Evolutionary conservation across 2,888 invertebrate species (phyloP), one percentile per base, ranked within the genome.

Genomic region (Netelia virgata): DNA sequence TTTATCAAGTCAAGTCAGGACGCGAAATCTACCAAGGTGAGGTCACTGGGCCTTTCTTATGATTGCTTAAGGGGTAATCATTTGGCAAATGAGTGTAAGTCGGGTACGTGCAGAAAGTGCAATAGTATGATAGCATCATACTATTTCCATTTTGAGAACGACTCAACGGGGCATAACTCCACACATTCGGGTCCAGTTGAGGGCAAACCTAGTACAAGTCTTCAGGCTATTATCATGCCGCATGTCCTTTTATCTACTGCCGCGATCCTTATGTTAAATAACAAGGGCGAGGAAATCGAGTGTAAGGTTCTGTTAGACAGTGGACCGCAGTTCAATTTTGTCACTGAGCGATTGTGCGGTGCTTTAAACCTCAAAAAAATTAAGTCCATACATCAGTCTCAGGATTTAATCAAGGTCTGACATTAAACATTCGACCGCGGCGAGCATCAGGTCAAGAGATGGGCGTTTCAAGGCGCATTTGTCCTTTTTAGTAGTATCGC

Each of bases 261-360:
- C n/a, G 28, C 55, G 28, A 57, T 57, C 8, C 18, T 36, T n/a
- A 57, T 70, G 55, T 43, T 43, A 16, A 57, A 55, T 9, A 28
- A 16, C 1, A 55, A 41, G 36, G 55, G 20, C 14, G 16, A 70
- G 18, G 41, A 55, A 3, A n/a, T 70, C 16, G 23, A 70, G 41
- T 55, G 70, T 41, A 57, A 41, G 16, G 41, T 41, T 6, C 43
- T 72, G 55, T 6, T 57, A 43, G 66, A 66, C n/a, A 55, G 41
- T 36, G 80, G 80, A n/a, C 81, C 85, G 10, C 83, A 84, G 64
- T 79, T 78, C 6, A 82, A 82, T 61, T 85, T 85, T 41, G 70
- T 86, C 10, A 78, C 86, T 47, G 78, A 78, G 55, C 23, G 66
- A 10, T 73, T 73, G 14, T 78, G 74, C 43, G 63, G 16, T 10